Conservation (phyloP, 2,797 vertebrate species). For the Sebastes vulpes region DNA sequence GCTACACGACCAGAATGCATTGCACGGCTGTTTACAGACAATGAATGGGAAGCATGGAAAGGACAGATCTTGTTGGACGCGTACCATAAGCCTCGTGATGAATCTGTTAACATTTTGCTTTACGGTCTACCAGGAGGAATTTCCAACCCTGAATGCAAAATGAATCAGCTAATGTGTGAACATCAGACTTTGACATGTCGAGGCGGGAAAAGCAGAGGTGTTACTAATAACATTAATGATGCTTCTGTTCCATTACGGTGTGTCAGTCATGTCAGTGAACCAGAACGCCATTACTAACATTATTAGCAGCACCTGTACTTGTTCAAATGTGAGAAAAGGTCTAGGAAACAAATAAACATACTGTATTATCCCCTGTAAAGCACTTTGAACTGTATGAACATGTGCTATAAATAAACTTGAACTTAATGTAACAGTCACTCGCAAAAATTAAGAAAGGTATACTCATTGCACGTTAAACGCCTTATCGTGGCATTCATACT, state of each 20-base stretch:
- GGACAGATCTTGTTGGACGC: too few relatives aligned
- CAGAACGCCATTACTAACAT: slow-evolving; percentile 13
- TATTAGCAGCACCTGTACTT: slow-evolving; percentile 22
- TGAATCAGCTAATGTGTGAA: not conserved
- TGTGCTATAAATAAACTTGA: not conserved
- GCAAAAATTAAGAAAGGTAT: too few relatives aligned
- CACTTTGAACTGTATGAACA: not conserved
- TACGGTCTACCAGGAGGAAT: not conserved
- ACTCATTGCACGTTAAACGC: too few relatives aligned
- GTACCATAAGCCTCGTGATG: too few relatives aligned
- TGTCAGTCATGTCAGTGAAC: slow-evolving; percentile 11
- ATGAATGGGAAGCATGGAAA: too few relatives aligned
- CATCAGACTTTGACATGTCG: not conserved
- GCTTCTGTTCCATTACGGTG: not conserved
- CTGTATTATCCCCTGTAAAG: not conserved
- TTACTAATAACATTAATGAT: slow-evolving; percentile 26
- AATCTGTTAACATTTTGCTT: not conserved
- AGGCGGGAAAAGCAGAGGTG: not conserved
- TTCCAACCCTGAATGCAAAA: not conserved
- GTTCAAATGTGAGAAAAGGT: not conserved
- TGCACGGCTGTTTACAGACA: too few relatives aligned
- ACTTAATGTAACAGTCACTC: not conserved
- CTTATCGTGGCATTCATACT: too few relatives aligned
- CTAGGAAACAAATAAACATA: not conserved
- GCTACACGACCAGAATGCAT: too few relatives aligned